Conservation (phyloP, 1,140 invertebrate genomes). For the Teleogryllus occipitalis region DNA sequence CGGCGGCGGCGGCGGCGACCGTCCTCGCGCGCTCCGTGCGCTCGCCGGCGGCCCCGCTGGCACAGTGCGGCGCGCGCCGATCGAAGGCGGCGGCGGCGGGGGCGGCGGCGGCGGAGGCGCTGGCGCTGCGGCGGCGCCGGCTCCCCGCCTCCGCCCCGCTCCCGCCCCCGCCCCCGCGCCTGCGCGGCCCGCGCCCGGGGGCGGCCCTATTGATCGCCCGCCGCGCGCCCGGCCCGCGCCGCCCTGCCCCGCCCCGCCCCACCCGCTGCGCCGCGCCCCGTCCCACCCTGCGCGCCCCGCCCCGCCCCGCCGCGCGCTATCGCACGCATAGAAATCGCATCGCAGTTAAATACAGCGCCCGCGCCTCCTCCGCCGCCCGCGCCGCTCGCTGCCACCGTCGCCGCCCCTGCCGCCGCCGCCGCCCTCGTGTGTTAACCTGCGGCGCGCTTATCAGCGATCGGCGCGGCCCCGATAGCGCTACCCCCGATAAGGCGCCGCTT, state of each 20-base stretch:
- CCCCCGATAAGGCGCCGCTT: too few species aligned
- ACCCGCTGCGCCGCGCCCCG: neutral
- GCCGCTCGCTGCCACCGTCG: too few species aligned
- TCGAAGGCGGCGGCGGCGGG: slow-evolving; percentile 33
- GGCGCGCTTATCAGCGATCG: too few species aligned
- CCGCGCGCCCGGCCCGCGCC: neutral
- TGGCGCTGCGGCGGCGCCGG: slow-evolving; percentile 21
- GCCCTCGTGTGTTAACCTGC: too few species aligned
- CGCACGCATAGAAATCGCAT: slow-evolving; percentile 11
- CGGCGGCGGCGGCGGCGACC: slow-evolving; percentile 37
- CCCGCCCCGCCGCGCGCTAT: neutral
- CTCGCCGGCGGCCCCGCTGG: slow-evolving; percentile 33
- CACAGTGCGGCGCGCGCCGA: slow-evolving; percentile 33
- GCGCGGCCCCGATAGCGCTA: too few species aligned
- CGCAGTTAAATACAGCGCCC: slow-evolving; percentile 1
- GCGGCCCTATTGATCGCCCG: too few species aligned
- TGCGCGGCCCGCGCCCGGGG: too few species aligned
- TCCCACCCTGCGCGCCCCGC: neutral
- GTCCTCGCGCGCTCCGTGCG: slow-evolving; percentile 35
- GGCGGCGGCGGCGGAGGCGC: slow-evolving; percentile 33
- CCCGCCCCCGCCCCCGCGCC: too few species aligned
- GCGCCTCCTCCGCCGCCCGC: too few species aligned
- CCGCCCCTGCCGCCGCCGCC: too few species aligned
- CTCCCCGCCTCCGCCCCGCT: too few species aligned
- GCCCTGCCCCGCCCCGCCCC: slow-evolving; percentile 18